Evolutionary conservation across 2,113 vertebrate species (phyloP), one percentile per base, ranked within the genome.

Genomic region (Puffinus mauretanicus): DNA sequence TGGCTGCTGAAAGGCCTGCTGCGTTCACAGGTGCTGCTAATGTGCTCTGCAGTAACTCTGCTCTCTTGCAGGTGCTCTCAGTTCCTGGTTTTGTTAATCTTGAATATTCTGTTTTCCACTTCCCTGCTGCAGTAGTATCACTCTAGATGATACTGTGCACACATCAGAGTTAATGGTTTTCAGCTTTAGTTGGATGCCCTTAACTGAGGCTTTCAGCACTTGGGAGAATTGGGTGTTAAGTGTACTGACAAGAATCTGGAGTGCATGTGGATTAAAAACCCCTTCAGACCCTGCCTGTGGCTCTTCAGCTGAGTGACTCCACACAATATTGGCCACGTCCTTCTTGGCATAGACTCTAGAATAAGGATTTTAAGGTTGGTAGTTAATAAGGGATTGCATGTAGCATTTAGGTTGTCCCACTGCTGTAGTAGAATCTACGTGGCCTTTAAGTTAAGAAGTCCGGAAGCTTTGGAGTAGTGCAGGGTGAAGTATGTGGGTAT

Each of bases 241-340:
- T 89, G 40, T 67, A 3, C 61, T 67, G 69, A 82, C 54, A 88
- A 52, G 92, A 78, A 88, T 86, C 47, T 93, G 92, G 82, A 95
- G 82, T 88, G 82, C 58, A 78, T 81, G n/a, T 92, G 90, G 76
- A 81, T 90, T 90, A 86, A 64, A 84, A 65, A 84, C 36, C 57
- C 89, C 81, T 93, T 80, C 61, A 72, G 86, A 55, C 21, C 2
- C 20, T 92, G 86, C 51, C 60, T 93, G 32, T 10, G 36, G 58
- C 55, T 86, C 42, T 88, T 86, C 49, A 91, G 25, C 55, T 51
- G 60, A 71, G 73, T 75, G 26, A 19, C 6, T 78, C 42, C 26
- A 27, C 22, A 2, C 49, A 36, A 16, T 22, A 27, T 2, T 58
- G 64, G 15, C 42, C 10, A 1, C 22, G 11, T 81, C 14, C 25